phyloP scores from a whole-genome alignment of 2,113 vertebrate genomes.

The Silurus asotus region DNA sequence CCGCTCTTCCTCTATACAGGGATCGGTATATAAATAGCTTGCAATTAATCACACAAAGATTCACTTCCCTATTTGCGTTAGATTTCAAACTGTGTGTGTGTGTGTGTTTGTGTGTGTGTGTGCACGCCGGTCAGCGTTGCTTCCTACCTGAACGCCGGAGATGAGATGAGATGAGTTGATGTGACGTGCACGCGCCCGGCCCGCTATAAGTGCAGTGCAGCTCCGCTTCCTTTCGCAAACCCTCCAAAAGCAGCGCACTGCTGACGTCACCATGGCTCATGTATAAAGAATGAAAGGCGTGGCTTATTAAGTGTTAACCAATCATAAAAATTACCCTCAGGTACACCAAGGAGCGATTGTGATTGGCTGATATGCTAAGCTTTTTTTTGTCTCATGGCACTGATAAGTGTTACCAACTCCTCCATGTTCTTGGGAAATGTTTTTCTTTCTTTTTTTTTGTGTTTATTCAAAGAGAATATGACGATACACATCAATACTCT shows the following conservation, averaged over 20 bases:
- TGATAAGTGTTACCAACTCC: neutral
- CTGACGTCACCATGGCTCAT: conserved; percentile 53
- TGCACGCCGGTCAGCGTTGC: neutral
- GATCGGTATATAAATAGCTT: neutral
- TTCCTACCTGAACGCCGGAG: conserved; percentile 31
- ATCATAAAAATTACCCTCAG: conserved; percentile 39
- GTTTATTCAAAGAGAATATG: neutral
- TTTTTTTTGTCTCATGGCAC: neutral
- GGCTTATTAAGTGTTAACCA: conserved; percentile 38
- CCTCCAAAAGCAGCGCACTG: conserved; percentile 36
- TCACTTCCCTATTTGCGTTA: neutral
- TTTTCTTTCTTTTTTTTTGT: neutral
- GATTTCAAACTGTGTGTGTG: neutral
- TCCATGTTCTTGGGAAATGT: neutral
- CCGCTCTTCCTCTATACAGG: neutral
- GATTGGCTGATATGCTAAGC: neutral
- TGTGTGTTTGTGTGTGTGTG: neutral
- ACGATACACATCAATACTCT: neutral
- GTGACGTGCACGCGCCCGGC: neutral
- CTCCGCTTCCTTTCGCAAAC: conserved; percentile 43
- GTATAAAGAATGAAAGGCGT: conserved; percentile 7
- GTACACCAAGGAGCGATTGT: conserved; percentile 21
- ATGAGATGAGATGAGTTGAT: neutral
- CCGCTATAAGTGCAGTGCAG: conserved; percentile 10
- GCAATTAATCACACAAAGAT: neutral